A percentile compares a stretch with the other conserved stretches of the same genome.
These are phyloP conservation scores for Bergia sp. DNA, from an alignment of 92 coral and sea anemone genomes.

Conservation along the genomic window DNA sequence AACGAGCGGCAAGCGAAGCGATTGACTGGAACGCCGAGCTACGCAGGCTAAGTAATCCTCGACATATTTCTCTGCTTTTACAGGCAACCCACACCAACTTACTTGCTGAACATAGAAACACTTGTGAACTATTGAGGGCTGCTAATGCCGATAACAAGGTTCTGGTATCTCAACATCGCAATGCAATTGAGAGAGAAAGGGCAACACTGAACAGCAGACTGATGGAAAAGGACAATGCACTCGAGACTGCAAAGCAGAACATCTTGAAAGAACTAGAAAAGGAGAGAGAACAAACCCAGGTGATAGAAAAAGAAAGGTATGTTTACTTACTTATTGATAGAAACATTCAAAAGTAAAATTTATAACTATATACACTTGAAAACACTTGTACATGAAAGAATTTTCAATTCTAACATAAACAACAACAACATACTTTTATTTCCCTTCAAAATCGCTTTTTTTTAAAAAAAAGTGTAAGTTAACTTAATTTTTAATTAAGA, in stretches of 20 bases:
- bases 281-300: constrained; percentile 62
- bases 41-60: too few species aligned
- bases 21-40: too few species aligned
- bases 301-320: constrained; percentile 79
- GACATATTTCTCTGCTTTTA: not conserved
- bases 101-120: constrained; percentile 71
- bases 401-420: not conserved
- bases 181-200: constrained; percentile 75
- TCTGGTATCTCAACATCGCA: constrained; percentile 87
- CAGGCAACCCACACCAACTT: constrained; percentile 78
- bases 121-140: constrained; percentile 66
- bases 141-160: constrained; percentile 87
- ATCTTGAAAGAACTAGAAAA: constrained; percentile 78
- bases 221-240: constrained; percentile 77
- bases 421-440: too few species aligned
- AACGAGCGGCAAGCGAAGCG: too few species aligned
- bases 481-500: too few species aligned
- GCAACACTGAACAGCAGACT: constrained; percentile 67
- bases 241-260: constrained; percentile 77
- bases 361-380: not conserved
- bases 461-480: too few species aligned
- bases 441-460: too few species aligned
- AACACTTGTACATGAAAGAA: too few species aligned
- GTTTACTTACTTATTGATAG: not conserved
- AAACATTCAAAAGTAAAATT: not conserved